Percentiles rank a stretch among this genome's conserved stretches.
Conservation (phyloP, 2,113 vertebrate species). For the Herpailurus yagouaroundi region DNA sequence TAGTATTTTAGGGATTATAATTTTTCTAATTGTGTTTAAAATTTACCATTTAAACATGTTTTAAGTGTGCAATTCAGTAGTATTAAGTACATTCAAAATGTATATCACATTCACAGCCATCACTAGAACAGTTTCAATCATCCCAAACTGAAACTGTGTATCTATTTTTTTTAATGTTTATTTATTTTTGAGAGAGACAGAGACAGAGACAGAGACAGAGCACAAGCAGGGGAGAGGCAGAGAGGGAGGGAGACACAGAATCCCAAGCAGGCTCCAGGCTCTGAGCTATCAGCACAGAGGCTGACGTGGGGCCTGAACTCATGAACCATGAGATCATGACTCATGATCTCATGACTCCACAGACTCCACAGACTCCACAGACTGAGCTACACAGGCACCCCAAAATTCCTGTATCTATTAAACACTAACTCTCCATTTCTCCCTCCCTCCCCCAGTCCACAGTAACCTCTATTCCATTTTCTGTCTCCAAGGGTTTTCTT, state of each 20-base stretch:
- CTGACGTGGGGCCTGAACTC: too few relatives aligned
- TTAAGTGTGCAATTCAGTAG: background rate
- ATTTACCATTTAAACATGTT: background rate
- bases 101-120: background rate
- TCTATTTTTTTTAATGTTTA: background rate
- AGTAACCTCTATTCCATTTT: background rate
- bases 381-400: too few relatives aligned
- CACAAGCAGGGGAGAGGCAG: too few relatives aligned
- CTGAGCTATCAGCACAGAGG: too few relatives aligned
- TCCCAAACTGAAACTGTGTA: background rate
- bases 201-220: too few relatives aligned
- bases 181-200: too few relatives aligned
- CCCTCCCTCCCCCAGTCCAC: background rate
- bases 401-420: background rate
- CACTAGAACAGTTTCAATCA: background rate
- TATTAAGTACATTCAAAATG: background rate
- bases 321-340: too few relatives aligned
- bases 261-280: too few relatives aligned
- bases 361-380: too few relatives aligned
- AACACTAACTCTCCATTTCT: background rate
- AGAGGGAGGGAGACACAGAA: too few relatives aligned
- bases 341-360: too few relatives aligned
- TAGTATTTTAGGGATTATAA: slow-evolving; percentile 4
- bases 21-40: background rate
- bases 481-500: background rate